A percentile compares a stretch with the other conserved stretches of the same genome.
phyloP scores from a whole-genome alignment of 1,140 invertebrate genomes.

The Lasaia peninsularis region DNA sequence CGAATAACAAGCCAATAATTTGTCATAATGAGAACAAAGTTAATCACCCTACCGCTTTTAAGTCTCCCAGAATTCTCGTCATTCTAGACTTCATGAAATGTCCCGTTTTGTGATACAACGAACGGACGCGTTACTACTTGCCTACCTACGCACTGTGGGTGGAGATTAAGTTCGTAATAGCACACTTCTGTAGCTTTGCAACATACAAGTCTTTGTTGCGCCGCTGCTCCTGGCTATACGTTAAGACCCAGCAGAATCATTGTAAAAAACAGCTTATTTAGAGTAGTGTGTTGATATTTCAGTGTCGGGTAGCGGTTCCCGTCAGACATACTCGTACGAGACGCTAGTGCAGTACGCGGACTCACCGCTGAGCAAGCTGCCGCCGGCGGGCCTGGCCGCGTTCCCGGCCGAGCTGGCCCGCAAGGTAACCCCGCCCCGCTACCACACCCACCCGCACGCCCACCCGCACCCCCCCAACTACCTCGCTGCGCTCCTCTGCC shows the following conservation, averaged over 20 bases:
- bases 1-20: no score
- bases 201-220: no score
- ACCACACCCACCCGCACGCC: constrained; percentile 40
- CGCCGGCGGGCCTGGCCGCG: constrained; percentile 56
- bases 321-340: constrained; percentile 70
- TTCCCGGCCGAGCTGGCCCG: constrained; percentile 69
- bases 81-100: no score
- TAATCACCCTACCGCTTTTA: no score
- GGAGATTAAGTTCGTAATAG: no score
- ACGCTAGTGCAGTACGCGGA: constrained; percentile 72
- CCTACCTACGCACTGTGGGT: neutral
- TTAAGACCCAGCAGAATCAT: no score
- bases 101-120: no score
- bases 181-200: no score
- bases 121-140: neutral
- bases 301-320: constrained; percentile 40
- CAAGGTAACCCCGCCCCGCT: constrained; percentile 61
- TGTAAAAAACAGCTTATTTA: neutral
- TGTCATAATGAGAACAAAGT: no score
- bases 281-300: constrained; percentile 18
- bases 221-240: no score
- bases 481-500: constrained; percentile 62
- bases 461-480: constrained; percentile 56
- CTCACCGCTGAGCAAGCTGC: constrained; percentile 73
- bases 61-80: no score